phyloP scores from a whole-genome alignment of 2,888 invertebrate species.

The Microctonus brassicae region DNA sequence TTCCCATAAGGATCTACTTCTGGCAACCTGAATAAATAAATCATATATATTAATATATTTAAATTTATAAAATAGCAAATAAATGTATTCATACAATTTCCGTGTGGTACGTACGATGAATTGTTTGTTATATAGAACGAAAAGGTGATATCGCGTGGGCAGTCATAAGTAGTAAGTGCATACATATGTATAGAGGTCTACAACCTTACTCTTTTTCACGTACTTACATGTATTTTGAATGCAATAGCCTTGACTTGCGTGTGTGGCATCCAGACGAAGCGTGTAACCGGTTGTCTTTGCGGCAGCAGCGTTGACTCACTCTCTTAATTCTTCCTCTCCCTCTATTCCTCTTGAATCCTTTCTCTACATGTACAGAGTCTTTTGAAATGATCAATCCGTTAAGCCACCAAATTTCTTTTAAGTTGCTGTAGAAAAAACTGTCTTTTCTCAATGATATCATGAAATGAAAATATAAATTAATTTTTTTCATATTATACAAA shows the following conservation, averaged over 20 bases:
- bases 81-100: neutral
- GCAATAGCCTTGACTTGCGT: constrained; percentile 22
- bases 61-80: too few species aligned
- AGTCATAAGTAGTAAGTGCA: neutral
- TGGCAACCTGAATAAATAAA: neutral
- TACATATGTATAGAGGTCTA: constrained; percentile 15
- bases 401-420: neutral
- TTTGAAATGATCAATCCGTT: neutral
- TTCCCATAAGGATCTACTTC: too few species aligned
- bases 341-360: neutral
- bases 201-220: constrained; percentile 23
- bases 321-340: neutral
- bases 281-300: constrained; percentile 15
- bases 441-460: neutral
- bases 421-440: neutral
- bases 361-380: neutral
- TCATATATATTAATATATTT: neutral
- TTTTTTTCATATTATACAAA: too few species aligned
- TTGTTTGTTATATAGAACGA: constrained; percentile 13
- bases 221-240: neutral
- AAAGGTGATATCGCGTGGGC: constrained; percentile 7
- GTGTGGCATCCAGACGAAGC: constrained; percentile 12
- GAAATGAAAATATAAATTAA: too few species aligned
- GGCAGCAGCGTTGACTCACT: neutral
- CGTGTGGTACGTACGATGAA: neutral